Evolutionary conservation across 64 coral and sea anemone genomes (phyloP).

Genomic region (Porites australiensis): DNA sequence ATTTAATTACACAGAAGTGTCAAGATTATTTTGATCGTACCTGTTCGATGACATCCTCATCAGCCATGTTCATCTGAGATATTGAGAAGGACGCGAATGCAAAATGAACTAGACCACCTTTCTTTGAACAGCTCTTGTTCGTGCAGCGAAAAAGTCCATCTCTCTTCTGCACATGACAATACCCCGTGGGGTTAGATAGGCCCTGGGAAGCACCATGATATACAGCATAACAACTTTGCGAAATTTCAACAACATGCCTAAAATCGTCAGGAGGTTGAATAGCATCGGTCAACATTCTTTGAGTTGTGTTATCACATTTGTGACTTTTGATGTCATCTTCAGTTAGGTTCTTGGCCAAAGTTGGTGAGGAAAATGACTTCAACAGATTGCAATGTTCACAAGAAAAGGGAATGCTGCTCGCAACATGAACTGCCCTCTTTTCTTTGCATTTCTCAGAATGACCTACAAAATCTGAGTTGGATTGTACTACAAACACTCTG

Average conservation of each 20-base stretch:
- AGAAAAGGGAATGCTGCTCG: not conserved
- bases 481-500: not conserved
- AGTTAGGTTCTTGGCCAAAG: not conserved
- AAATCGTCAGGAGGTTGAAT: constrained; percentile 22
- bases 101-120: too few species aligned
- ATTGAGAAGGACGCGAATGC: too few species aligned
- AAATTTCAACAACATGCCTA: not conserved
- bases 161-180: constrained; percentile 9
- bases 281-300: not conserved
- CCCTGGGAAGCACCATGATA: not conserved
- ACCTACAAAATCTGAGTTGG: not conserved
- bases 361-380: too few species aligned
- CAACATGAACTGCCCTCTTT: not conserved
- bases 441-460: not conserved
- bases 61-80: too few species aligned
- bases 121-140: constrained; percentile 1
- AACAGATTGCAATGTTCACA: too few species aligned
- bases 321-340: not conserved
- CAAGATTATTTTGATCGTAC: too few species aligned
- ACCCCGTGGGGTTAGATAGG: constrained; percentile 4
- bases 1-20: too few species aligned
- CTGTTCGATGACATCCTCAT: too few species aligned
- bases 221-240: constrained; percentile 23
- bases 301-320: constrained; percentile 10
- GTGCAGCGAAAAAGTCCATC: not conserved